Conservation (phyloP, 2,888 invertebrate species). For the Dermolepida albohirtum region DNA sequence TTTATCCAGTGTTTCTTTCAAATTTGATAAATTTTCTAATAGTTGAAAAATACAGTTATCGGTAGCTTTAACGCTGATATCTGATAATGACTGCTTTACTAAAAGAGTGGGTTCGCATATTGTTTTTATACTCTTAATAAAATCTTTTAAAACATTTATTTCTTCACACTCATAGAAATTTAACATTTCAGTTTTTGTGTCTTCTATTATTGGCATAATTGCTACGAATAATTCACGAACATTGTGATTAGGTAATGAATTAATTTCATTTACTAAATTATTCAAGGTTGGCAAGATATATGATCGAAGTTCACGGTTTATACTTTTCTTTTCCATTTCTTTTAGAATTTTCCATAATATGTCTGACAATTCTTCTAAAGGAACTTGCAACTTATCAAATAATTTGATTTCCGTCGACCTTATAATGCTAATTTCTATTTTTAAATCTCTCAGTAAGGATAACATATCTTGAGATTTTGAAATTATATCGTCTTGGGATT, state of each 20-base stretch:
- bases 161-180: constrained; percentile 1
- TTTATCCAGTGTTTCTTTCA: constrained; percentile 21
- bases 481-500: background rate
- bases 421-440: constrained; percentile 19
- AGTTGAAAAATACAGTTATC: background rate
- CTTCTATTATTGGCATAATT: background rate
- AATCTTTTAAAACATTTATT: constrained; percentile 17
- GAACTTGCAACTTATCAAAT: constrained; percentile 17
- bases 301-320: constrained; percentile 1
- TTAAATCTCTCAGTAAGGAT: constrained; percentile 2
- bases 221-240: background rate
- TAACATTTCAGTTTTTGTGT: constrained; percentile 3
- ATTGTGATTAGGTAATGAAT: background rate
- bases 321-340: constrained; percentile 25
- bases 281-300: constrained; percentile 8
- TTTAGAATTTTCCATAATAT: constrained; percentile 7
- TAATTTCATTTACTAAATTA: background rate
- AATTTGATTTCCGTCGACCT: constrained; percentile 21
- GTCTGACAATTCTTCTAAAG: constrained; percentile 19
- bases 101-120: constrained; percentile 10
- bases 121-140: background rate
- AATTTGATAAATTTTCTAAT: constrained; percentile 1
- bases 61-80: background rate
- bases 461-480: constrained; percentile 5
- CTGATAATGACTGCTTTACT: background rate